Conservation (phyloP, 1,140 invertebrate genomes). For the Zaprionus tsacasi region DNA sequence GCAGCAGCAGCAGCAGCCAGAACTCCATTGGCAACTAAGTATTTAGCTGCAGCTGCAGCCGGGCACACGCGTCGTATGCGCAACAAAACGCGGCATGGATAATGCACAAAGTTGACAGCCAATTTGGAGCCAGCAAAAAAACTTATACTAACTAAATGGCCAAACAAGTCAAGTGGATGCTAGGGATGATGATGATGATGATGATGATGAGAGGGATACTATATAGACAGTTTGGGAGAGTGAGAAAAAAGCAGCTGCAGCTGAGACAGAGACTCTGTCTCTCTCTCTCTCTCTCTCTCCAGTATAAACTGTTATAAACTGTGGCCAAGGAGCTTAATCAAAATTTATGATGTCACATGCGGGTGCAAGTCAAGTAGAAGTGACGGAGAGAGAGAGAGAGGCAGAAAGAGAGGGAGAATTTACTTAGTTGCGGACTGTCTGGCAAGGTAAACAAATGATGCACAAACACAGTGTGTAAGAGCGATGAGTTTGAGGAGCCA, state of each 20-base stretch:
- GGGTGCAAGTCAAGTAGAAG: slow-evolving; percentile 41
- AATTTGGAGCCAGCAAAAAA: slow-evolving; percentile 38
- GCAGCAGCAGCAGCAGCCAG: not conserved
- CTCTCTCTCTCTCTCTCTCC: not conserved
- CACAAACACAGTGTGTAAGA: not conserved
- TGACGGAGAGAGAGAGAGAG: not conserved
- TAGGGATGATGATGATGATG: slow-evolving; percentile 16
- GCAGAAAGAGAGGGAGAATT: slow-evolving; percentile 60
- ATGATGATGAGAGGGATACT: slow-evolving; percentile 13
- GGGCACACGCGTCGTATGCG: slow-evolving; percentile 29
- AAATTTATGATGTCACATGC: slow-evolving; percentile 64
- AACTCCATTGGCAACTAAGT: slow-evolving; percentile 19
- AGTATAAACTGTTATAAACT: slow-evolving; percentile 46
- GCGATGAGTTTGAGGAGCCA: not conserved
- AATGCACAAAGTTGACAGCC: slow-evolving; percentile 44
- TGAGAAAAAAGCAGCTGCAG: slow-evolving; percentile 4
- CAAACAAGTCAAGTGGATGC: slow-evolving; percentile 30
- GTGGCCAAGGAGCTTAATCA: slow-evolving; percentile 52
- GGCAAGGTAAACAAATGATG: slow-evolving; percentile 49
- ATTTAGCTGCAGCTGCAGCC: slow-evolving; percentile 14
- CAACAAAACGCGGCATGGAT: slow-evolving; percentile 23
- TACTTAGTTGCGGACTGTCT: slow-evolving; percentile 49
- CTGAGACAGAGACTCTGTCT: not conserved
- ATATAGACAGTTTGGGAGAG: not conserved
- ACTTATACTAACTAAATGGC: slow-evolving; percentile 30